Evolutionary conservation across 2,113 vertebrate genomes (phyloP).

Genomic region (Hiodon tergisus): DNA sequence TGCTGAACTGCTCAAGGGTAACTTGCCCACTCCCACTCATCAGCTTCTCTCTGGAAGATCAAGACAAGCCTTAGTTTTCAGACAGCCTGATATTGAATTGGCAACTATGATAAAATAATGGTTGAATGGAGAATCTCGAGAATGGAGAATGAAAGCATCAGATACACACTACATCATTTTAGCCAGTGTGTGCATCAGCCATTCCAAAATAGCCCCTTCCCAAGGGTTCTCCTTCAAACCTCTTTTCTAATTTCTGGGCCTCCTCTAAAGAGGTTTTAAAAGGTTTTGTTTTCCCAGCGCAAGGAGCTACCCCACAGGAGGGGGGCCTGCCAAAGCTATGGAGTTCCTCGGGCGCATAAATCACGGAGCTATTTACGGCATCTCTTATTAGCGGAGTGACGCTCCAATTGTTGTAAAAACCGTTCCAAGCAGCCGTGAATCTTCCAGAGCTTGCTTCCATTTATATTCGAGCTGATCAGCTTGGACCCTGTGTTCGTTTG

Average conservation of each 20-base stretch:
- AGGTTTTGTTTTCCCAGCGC: conserved; percentile 17
- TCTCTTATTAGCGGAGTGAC: conserved; percentile 27
- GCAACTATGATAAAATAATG: too few relatives aligned
- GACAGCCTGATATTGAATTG: too few relatives aligned
- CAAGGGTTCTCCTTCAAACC: not conserved
- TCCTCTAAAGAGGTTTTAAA: conserved; percentile 1
- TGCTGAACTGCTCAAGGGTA: too few relatives aligned
- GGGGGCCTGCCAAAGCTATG: conserved; percentile 19
- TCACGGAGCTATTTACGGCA: conserved; percentile 31
- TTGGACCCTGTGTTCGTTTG: not conserved
- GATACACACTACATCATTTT: not conserved
- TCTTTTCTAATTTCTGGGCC: not conserved
- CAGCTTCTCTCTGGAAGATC: too few relatives aligned
- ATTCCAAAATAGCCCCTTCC: not conserved
- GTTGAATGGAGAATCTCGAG: not conserved
- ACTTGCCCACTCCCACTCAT: too few relatives aligned
- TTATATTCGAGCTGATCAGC: not conserved
- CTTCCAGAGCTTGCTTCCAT: conserved; percentile 10
- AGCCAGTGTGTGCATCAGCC: not conserved
- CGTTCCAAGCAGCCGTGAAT: conserved; percentile 12
- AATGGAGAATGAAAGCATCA: conserved; percentile 7
- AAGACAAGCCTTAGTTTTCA: too few relatives aligned
- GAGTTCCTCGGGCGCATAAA: conserved; percentile 36
- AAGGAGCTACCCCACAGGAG: conserved; percentile 18
- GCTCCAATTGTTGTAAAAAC: conserved; percentile 14